Conservation (phyloP, 2,797 vertebrate species). For the Rachycentron canadum region DNA sequence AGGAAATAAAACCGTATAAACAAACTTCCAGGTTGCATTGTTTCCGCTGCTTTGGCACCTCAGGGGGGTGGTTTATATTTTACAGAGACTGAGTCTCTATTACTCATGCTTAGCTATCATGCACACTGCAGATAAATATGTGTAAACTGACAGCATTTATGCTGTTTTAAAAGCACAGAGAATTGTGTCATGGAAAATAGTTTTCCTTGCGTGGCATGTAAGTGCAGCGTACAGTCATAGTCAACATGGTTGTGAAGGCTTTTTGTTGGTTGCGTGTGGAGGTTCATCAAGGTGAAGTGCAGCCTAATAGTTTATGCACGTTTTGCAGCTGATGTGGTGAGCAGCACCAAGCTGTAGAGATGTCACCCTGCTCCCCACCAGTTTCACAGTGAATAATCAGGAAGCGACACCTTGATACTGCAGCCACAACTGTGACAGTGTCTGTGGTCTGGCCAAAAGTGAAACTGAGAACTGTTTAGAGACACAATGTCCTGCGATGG, state of each 20-base stretch:
- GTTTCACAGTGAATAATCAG: slow-evolving; percentile 86
- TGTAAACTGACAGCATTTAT: slow-evolving; percentile 55
- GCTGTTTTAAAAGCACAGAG: slow-evolving; percentile 18
- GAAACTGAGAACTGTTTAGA: slow-evolving; percentile 79
- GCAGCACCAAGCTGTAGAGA: slow-evolving; percentile 68
- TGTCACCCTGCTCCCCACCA: slow-evolving; percentile 69
- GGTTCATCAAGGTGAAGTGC: slow-evolving; percentile 64
- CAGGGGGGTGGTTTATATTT: slow-evolving; percentile 47
- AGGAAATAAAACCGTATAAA: slow-evolving; percentile 74
- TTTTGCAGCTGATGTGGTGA: slow-evolving; percentile 67
- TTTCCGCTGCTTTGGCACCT: slow-evolving; percentile 61
- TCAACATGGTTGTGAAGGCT: slow-evolving; percentile 51
- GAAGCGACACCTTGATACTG: slow-evolving; percentile 82
- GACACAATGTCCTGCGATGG: slow-evolving; percentile 74
- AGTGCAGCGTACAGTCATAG: slow-evolving; percentile 48
- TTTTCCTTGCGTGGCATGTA: slow-evolving; percentile 37
- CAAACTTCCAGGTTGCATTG: slow-evolving; percentile 71
- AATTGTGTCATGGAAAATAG: slow-evolving; percentile 60
- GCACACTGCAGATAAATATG: slow-evolving; percentile 45
- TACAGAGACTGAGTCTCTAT: slow-evolving; percentile 52
- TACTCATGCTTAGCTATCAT: slow-evolving; percentile 43
- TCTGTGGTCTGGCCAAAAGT: slow-evolving; percentile 80
- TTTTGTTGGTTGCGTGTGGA: slow-evolving; percentile 34
- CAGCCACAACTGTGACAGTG: slow-evolving; percentile 81
- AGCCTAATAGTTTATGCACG: slow-evolving; percentile 64